Conservation (phyloP, 2,113 vertebrate genomes). For the Australoheros scitulus region DNA sequence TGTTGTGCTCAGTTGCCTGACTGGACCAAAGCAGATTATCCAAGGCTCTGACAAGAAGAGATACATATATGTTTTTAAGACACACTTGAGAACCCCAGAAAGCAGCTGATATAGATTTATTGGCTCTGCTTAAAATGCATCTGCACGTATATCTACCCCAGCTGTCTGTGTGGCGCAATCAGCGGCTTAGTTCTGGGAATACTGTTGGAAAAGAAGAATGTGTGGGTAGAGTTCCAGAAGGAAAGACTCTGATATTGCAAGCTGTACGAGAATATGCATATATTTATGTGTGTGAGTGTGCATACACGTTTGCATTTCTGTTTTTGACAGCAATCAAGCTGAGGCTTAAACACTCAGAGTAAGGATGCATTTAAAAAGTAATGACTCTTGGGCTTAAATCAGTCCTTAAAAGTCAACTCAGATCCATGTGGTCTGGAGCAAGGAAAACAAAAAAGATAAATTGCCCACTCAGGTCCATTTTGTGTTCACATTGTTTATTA, state of each 20-base stretch:
- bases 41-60: constrained; percentile 40
- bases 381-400: neutral
- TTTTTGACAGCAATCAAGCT: neutral
- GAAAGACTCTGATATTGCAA: constrained; percentile 46
- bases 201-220: constrained; percentile 33
- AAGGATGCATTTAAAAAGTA: neutral
- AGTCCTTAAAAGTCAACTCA: neutral
- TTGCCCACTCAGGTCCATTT: neutral
- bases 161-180: constrained; percentile 59
- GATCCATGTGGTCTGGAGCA: neutral
- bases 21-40: constrained; percentile 49
- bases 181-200: constrained; percentile 53
- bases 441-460: neutral
- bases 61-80: constrained; percentile 64
- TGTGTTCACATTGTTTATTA: neutral
- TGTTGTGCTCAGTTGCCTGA: constrained; percentile 9
- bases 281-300: neutral
- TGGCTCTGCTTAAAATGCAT: constrained; percentile 62
- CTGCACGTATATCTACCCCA: constrained; percentile 47
- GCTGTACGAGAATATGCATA: constrained; percentile 16
- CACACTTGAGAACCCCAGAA: constrained; percentile 54
- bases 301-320: neutral
- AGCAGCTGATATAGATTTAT: constrained; percentile 69
- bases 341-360: neutral
- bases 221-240: constrained; percentile 45